Base-by-base conservation (phyloP, 2,797 vertebrate species). In the Alca torda region DNA sequence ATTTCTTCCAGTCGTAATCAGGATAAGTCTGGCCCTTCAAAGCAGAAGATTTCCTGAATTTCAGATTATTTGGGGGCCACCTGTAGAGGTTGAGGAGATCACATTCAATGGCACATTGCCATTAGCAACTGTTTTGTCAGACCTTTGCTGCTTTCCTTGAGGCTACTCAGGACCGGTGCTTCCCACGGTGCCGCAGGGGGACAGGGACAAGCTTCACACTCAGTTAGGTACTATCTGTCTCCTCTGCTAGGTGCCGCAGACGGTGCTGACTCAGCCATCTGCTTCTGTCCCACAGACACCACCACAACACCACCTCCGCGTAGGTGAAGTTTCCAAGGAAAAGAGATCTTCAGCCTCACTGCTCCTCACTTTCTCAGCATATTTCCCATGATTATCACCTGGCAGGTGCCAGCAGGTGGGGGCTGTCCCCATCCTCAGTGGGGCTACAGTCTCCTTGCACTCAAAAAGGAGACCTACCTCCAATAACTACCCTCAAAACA, bases 1-100 rank as follows among this genome's bases (percentile, higher is more conserved):
- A 87, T 95, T 89, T 91, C 73, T 84, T 91, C 56, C 80, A 92
- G 45, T 59, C 4, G 1, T 78, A 77, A 89, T 74, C 79, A 80
- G 3, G 10, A 2, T 37, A 90, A 88, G 43, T 25, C 64, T 85
- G 79, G 35, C 28, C 19, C 57, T 80, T 87, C 69, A 73, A 75
- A 85, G 61, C 18, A 53, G 77, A 56, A 75, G 86, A 54, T 84
- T 89, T 92, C 43, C 75, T 87, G 68, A 67, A 43, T 87, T 81
- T 57, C 76, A 51, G 35, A 7, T 1, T 1, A 35, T 61, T 75
- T 85, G 43, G 28, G 16, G 46, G 76, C 53, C 78, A 91, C 86
- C 54, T 89, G 84, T 76, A 59, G 51, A 84, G 39, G 65, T 9
- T 85, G 43, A 63, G 13, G 80, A 90, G 70, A 64, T 33, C 30